Evolutionary conservation across 2,888 invertebrate species (phyloP).

Genomic region (Boloria euphrosyne): DNA sequence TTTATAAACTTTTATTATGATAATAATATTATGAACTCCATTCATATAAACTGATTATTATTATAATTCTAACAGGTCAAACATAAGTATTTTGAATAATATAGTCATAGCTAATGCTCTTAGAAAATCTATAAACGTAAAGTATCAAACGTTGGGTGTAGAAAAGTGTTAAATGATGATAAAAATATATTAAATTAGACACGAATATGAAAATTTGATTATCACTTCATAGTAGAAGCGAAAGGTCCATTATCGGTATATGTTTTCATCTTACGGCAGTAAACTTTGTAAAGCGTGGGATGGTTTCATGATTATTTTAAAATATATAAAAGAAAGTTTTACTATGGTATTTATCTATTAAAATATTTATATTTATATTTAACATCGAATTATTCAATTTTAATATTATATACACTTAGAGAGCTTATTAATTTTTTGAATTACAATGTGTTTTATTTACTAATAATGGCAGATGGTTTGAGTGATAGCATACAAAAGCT

Average conservation of each 20-base stretch:
- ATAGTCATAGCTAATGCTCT: slow-evolving; percentile 7
- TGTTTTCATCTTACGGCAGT: slow-evolving; percentile 14
- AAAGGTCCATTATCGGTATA: slow-evolving; percentile 14
- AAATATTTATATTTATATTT: no score
- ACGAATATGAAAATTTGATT: slow-evolving; percentile 22
- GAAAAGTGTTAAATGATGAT: slow-evolving; percentile 11
- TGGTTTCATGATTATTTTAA: background rate
- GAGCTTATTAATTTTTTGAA: no score
- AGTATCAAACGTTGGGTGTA: background rate
- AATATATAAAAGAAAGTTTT: background rate
- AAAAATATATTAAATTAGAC: slow-evolving; percentile 21
- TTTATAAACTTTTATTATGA: slow-evolving; percentile 11
- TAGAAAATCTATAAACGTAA: slow-evolving; percentile 11
- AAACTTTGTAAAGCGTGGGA: slow-evolving; percentile 11
- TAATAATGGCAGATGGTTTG: no score
- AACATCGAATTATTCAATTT: no score
- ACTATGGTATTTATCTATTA: no score
- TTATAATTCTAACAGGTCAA: slow-evolving; percentile 4
- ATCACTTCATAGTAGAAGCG: slow-evolving; percentile 13
- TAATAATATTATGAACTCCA: slow-evolving; percentile 8
- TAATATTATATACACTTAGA: no score
- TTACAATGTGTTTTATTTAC: no score
- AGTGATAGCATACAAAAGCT: no score
- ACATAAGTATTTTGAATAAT: slow-evolving; percentile 14
- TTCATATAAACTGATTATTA: slow-evolving; percentile 17